Evolutionary conservation across 2,113 vertebrate species (phyloP).

Genomic region (Embiotoca jacksoni): DNA sequence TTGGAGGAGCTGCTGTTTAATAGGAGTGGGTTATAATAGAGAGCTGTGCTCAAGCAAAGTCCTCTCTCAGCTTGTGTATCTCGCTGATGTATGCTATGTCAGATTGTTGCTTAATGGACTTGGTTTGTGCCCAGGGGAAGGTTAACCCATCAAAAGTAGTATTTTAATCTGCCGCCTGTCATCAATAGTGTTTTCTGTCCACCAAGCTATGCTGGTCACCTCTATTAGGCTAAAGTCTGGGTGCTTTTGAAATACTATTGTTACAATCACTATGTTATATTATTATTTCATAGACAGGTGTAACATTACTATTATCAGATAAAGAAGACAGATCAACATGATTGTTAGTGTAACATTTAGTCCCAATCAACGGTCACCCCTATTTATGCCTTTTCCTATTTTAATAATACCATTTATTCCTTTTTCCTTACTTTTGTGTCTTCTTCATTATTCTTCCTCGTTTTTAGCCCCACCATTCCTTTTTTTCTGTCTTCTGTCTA

Average conservation of each 20-base stretch:
- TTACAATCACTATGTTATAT: too few species aligned
- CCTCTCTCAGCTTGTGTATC: constrained; percentile 54
- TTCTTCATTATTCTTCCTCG: neutral
- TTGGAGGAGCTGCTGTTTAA: constrained; percentile 49
- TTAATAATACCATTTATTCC: too few species aligned
- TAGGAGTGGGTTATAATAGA: constrained; percentile 42
- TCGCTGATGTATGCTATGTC: constrained; percentile 53
- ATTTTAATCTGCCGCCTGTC: constrained; percentile 11
- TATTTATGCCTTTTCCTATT: too few species aligned
- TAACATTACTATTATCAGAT: too few species aligned
- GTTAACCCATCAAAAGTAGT: constrained; percentile 38
- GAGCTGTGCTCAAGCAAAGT: constrained; percentile 36
- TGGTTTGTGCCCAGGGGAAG: constrained; percentile 27
- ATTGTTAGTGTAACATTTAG: neutral
- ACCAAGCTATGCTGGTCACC: neutral
- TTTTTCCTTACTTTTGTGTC: neutral
- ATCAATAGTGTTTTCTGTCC: constrained; percentile 9
- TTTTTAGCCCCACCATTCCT: neutral
- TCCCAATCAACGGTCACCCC: neutral
- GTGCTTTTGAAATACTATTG: neutral
- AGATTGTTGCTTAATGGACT: constrained; percentile 59
- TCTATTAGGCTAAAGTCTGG: neutral
- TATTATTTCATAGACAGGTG: too few species aligned
- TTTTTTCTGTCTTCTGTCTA: neutral
- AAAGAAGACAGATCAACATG: too few species aligned